phyloP scores from a whole-genome alignment of 2,888 invertebrate species.

The Drosophila yooni region DNA sequence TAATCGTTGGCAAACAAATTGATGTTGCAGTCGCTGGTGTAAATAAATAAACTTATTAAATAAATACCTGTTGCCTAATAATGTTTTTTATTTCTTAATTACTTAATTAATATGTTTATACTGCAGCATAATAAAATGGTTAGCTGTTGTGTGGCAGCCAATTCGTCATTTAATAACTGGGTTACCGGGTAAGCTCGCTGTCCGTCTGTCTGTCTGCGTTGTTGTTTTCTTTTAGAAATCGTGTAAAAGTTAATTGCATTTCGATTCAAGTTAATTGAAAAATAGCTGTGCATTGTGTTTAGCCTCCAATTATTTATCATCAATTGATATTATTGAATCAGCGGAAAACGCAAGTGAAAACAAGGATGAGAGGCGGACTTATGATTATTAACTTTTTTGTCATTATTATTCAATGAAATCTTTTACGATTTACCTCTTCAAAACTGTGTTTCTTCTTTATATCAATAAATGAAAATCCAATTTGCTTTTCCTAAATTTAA shows the following conservation, averaged over 20 bases:
- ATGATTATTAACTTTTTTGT: background rate
- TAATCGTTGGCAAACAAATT: constrained; percentile 19
- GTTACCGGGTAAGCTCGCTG: constrained; percentile 54
- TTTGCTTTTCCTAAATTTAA: background rate
- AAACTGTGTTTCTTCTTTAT: background rate
- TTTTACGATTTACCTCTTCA: background rate
- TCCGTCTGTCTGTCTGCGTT: constrained; percentile 12
- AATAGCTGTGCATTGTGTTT: constrained; percentile 35
- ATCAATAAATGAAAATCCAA: background rate
- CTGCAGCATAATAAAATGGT: constrained; percentile 23
- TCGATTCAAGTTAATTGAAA: constrained; percentile 63
- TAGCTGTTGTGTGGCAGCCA: constrained; percentile 18
- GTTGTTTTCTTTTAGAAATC: constrained; percentile 73
- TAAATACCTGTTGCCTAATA: constrained; percentile 25
- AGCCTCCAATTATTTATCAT: constrained; percentile 31
- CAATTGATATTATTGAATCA: constrained; percentile 50
- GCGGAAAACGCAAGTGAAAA: constrained; percentile 69
- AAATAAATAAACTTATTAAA: constrained; percentile 14
- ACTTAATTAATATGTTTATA: constrained; percentile 40
- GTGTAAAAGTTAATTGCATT: constrained; percentile 75
- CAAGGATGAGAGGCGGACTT: background rate
- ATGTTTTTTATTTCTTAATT: constrained; percentile 35
- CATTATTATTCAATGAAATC: background rate
- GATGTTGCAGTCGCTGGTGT: constrained; percentile 26
- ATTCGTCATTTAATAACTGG: constrained; percentile 56